phyloP scores from a whole-genome alignment of 2,888 invertebrate genomes.

The Tetranychus piercei region DNA sequence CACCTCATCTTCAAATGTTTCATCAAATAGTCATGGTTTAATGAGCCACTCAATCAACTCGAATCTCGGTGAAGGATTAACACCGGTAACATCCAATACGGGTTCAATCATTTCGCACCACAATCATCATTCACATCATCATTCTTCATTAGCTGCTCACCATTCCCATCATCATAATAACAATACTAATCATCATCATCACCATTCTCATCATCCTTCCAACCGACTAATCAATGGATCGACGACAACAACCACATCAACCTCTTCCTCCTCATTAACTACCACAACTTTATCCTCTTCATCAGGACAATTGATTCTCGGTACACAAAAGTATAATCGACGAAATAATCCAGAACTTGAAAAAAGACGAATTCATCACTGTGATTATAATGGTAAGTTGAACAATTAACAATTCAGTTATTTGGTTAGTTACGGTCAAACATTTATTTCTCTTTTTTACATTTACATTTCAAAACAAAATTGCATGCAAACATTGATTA shows the following conservation, averaged over 20 bases:
- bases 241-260: neutral
- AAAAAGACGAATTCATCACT: conserved; percentile 83
- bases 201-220: neutral
- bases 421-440: too few relatives aligned
- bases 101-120: neutral
- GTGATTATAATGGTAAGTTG: conserved; percentile 62
- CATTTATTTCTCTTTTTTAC: too few relatives aligned
- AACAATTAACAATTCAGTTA: neutral
- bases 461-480: neutral
- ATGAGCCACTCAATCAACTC: neutral
- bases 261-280: conserved; percentile 36
- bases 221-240: conserved; percentile 36
- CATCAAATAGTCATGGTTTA: neutral
- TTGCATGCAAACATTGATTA: neutral
- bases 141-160: neutral
- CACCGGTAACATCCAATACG: neutral
- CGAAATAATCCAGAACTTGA: conserved; percentile 91
- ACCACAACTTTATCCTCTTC: neutral
- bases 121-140: neutral
- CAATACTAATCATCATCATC: neutral
- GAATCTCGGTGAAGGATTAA: neutral
- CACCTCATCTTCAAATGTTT: neutral
- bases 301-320: conserved; percentile 5
- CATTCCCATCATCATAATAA: neutral
- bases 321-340: conserved; percentile 56